A percentile compares a stretch with the other conserved stretches of the same genome.
Evolutionary conservation across 2,797 vertebrate genomes (phyloP).

Genomic region (Oryzias sinensis): DNA sequence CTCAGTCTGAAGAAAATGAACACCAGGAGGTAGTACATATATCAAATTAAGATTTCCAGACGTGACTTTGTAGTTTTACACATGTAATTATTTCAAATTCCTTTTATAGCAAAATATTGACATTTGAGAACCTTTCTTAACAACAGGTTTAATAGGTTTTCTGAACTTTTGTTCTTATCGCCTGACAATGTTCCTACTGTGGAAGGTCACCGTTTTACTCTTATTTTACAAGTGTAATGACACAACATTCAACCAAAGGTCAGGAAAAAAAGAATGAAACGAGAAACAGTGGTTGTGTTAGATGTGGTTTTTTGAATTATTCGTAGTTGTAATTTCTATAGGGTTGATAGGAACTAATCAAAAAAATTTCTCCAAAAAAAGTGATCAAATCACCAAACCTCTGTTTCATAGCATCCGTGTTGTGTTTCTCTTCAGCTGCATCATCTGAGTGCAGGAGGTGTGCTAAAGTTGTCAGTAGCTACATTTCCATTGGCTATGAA

Average conservation of each 20-base stretch:
- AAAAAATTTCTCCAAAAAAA: no score
- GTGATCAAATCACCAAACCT: no score
- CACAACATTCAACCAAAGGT: background rate
- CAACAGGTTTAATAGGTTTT: background rate
- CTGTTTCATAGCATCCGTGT: no score
- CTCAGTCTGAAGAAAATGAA: slow-evolving; percentile 9
- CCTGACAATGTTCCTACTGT: background rate
- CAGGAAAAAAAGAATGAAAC: background rate
- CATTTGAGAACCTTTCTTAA: slow-evolving; percentile 2
- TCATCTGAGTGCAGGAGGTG: no score
- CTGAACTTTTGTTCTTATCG: background rate
- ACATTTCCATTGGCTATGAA: no score
- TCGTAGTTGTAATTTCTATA: no score
- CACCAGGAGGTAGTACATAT: background rate
- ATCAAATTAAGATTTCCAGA: background rate
- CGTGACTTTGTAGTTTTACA: background rate
- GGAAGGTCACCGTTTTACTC: slow-evolving; percentile 12
- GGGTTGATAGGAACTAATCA: no score
- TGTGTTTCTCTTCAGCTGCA: no score
- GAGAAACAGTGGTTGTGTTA: background rate
- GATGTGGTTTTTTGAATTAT: no score
- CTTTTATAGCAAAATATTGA: background rate
- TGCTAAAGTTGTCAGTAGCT: no score
- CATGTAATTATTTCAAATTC: rapidly evolving
- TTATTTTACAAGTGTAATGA: slow-evolving; percentile 1